Conservation (phyloP, 1,140 invertebrate species). For the Bombus confusus region DNA sequence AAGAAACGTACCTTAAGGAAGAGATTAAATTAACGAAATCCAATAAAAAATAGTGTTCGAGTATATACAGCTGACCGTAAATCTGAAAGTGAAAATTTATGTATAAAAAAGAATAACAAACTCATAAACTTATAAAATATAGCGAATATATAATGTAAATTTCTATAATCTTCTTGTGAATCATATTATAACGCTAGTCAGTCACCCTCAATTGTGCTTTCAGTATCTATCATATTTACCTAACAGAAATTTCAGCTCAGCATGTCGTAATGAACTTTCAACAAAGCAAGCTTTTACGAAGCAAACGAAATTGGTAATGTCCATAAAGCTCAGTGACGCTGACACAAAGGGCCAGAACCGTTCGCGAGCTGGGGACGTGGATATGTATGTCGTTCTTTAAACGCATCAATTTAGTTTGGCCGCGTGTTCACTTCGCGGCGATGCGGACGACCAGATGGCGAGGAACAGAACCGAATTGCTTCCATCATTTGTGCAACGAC, state of each 20-base stretch:
- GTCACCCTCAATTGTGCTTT: not conserved
- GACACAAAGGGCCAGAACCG: not conserved
- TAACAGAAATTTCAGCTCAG: not conserved
- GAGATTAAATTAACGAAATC: not conserved
- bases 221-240: not conserved
- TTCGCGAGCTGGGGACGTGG: slow-evolving; percentile 8
- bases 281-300: not conserved
- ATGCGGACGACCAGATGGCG: slow-evolving; percentile 52
- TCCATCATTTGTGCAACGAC: slow-evolving; percentile 41
- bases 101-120: no score
- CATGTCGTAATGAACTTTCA: not conserved
- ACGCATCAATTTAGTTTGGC: slow-evolving; percentile 61
- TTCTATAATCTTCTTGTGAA: no score
- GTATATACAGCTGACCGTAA: no score
- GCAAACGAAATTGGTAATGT: slow-evolving; percentile 67
- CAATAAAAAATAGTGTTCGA: not conserved
- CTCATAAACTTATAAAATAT: no score
- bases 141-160: no score
- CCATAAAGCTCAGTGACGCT: slow-evolving; percentile 52
- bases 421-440: slow-evolving; percentile 32
- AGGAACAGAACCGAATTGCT: slow-evolving; percentile 53
- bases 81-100: no score
- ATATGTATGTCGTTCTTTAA: slow-evolving; percentile 51
- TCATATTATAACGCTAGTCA: no score
- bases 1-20: not conserved